Evolutionary conservation across 1,140 invertebrate species (phyloP).

Genomic region (Holcopasites calliopsidis): DNA sequence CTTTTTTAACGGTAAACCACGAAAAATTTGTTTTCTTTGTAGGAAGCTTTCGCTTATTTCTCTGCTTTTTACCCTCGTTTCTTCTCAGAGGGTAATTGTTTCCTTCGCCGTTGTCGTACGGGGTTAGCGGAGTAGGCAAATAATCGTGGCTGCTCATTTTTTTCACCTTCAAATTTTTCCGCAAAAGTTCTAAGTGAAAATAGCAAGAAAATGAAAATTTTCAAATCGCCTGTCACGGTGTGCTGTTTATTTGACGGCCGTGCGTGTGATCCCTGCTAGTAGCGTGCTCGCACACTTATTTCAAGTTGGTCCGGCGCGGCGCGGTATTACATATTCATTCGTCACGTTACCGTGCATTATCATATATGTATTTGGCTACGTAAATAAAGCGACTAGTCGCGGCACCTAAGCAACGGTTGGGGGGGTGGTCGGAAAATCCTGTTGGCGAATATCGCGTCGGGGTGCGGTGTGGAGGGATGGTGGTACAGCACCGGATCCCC

Average conservation of each 20-base stretch:
- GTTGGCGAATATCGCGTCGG: no score
- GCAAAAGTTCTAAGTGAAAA: neutral
- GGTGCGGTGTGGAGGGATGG: no score
- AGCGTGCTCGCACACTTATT: neutral
- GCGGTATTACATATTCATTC: constrained; percentile 37
- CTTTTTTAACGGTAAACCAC: constrained; percentile 34
- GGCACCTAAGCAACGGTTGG: neutral
- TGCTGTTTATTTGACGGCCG: neutral
- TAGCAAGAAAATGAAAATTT: neutral
- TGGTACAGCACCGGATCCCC: constrained; percentile 21
- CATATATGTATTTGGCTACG: constrained; percentile 40
- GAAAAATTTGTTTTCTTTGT: no score
- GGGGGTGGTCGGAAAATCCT: neutral
- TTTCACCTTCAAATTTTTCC: neutral
- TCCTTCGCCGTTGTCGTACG: neutral
- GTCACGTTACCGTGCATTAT: constrained; percentile 22
- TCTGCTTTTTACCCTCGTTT: no score
- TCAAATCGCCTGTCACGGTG: neutral
- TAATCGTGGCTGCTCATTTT: neutral
- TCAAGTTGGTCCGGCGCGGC: neutral
- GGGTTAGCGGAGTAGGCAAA: neutral
- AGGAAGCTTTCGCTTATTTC: no score
- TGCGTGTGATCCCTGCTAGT: neutral
- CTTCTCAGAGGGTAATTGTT: neutral
- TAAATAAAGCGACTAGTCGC: constrained; percentile 18